phyloP scores from a whole-genome alignment of 2,888 invertebrate genomes.

The Aspidiotus rigidus region DNA sequence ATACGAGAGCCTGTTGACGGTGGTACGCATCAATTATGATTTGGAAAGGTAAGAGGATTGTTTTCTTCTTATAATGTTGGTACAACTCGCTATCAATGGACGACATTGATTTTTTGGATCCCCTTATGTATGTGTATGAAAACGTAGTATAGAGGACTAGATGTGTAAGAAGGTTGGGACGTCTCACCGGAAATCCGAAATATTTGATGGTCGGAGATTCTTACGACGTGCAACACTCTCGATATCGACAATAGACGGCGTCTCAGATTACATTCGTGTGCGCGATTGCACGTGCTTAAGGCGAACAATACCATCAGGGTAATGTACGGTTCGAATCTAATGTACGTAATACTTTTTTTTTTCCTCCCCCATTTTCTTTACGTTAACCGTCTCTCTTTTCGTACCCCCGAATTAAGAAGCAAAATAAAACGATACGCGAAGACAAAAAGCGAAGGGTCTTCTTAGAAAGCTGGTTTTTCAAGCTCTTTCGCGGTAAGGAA shows the following conservation, averaged over 20 bases:
- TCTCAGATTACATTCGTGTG: constrained; percentile 32
- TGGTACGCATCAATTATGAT: constrained; percentile 11
- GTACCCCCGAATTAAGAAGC: constrained; percentile 10
- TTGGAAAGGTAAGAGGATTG: constrained; percentile 20
- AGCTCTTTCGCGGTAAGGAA: constrained; percentile 11
- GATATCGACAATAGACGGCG: constrained; percentile 14
- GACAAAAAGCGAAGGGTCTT: constrained; percentile 11
- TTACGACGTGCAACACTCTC: not conserved
- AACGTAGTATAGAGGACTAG: too few species aligned
- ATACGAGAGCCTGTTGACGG: too few species aligned
- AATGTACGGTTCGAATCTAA: constrained; percentile 4
- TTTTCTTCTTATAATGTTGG: not conserved
- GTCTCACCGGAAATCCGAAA: constrained; percentile 4
- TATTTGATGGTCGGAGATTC: not conserved
- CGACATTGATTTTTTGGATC: too few species aligned
- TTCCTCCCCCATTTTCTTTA: not conserved
- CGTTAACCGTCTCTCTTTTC: constrained; percentile 5
- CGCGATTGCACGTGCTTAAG: constrained; percentile 31
- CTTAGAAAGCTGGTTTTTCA: constrained; percentile 11
- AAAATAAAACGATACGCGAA: constrained; percentile 2
- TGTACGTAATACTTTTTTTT: not conserved
- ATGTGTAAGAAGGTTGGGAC: not conserved
- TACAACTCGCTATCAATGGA: too few species aligned
- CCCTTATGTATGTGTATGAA: too few species aligned
- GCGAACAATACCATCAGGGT: constrained; percentile 21